Evolutionary conservation across 2,797 vertebrate genomes (phyloP).

Genomic region (Mus minutoides): DNA sequence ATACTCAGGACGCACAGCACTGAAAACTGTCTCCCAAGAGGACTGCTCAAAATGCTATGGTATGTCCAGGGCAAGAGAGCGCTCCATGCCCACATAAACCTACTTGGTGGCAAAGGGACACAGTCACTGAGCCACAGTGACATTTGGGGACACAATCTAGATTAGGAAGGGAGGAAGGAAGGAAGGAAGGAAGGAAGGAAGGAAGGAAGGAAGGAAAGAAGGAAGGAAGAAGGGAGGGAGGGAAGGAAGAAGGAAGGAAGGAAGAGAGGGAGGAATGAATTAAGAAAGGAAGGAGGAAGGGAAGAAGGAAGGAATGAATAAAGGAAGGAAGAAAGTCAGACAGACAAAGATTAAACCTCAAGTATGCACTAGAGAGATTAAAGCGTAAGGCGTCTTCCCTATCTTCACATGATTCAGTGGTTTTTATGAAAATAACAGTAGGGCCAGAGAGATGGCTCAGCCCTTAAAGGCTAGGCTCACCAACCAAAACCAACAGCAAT

Average conservation of each 20-base stretch:
- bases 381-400: neutral
- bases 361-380: neutral
- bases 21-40: neutral
- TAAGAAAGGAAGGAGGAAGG: no score
- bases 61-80: no score
- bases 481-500: neutral
- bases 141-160: neutral
- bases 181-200: neutral
- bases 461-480: neutral
- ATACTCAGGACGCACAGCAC: neutral
- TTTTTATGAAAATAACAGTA: neutral
- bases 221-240: no score
- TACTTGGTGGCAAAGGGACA: neutral
- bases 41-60: neutral
- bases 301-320: no score
- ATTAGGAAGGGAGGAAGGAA: no score
- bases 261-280: no score
- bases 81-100: accelerated
- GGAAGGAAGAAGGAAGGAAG: no score
- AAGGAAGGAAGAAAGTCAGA: neutral
- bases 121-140: neutral
- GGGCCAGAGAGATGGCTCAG: neutral
- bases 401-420: neutral
- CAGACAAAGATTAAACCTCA: no score
- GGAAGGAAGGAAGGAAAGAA: no score